Evolutionary conservation across 2,888 invertebrate genomes (phyloP).

Genomic region (Aradus depressus): DNA sequence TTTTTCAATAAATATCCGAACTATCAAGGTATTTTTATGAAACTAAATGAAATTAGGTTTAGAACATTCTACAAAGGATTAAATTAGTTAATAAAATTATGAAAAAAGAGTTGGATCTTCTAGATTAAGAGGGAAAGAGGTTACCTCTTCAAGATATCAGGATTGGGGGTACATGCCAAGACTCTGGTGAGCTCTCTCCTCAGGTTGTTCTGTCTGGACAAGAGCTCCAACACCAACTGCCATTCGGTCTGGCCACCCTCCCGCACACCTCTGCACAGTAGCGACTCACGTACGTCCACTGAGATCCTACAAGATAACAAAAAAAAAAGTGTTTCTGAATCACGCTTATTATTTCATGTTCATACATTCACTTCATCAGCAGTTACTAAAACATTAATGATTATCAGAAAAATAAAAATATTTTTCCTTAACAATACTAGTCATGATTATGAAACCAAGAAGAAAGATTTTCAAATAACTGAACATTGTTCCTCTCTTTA

Average conservation of each 20-base stretch:
- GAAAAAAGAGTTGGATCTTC: not conserved
- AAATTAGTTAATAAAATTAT: not conserved
- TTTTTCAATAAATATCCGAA: too few species aligned
- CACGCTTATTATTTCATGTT: not conserved
- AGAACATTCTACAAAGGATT: not conserved
- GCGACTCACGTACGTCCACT: slow-evolving; percentile 9
- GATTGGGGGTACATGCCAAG: slow-evolving; percentile 1
- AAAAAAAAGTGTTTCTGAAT: too few species aligned
- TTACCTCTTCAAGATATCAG: slow-evolving; percentile 1
- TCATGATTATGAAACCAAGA: too few species aligned
- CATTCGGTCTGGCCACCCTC: slow-evolving; percentile 1
- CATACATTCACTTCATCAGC: not conserved
- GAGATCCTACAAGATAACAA: slow-evolving; percentile 18
- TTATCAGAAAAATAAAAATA: not conserved
- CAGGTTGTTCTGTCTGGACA: not conserved
- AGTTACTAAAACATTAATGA: not conserved
- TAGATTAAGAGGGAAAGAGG: not conserved
- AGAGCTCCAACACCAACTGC: not conserved
- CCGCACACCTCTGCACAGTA: slow-evolving; percentile 11
- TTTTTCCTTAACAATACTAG: too few species aligned
- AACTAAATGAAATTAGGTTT: too few species aligned
- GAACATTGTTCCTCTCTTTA: too few species aligned
- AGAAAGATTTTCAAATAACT: too few species aligned
- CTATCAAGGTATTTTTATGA: too few species aligned
- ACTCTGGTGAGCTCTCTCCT: slow-evolving; percentile 5